Evolutionary conservation across 92 coral and sea anemone genomes (phyloP).

Genomic region (Parazoanthus swiftii): DNA sequence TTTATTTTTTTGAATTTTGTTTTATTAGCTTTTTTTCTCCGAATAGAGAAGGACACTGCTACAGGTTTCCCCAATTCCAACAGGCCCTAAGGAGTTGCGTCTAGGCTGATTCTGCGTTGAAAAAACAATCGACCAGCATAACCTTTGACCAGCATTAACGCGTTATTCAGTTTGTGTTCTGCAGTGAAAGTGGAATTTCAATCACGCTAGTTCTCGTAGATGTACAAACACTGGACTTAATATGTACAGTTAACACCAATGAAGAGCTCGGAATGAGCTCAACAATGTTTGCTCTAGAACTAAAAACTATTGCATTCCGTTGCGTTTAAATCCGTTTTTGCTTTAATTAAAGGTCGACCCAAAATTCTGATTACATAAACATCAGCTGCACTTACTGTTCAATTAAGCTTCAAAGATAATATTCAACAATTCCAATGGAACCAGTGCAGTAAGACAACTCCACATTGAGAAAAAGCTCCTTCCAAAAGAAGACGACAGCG

Average conservation of each 20-base stretch:
- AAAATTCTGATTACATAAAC: no score
- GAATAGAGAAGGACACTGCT: no score
- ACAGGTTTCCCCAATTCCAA: no score
- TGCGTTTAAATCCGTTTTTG: neutral
- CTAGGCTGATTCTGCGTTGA: no score
- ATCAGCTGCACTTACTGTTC: neutral
- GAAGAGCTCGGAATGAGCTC: neutral
- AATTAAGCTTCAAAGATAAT: neutral
- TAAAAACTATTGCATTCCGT: neutral
- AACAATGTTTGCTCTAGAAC: neutral
- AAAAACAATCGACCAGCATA: no score
- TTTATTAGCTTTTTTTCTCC: no score
- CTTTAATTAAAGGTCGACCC: no score
- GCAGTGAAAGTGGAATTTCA: neutral
- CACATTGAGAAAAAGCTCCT: neutral
- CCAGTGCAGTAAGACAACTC: neutral
- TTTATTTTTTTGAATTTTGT: no score
- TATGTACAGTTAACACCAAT: neutral
- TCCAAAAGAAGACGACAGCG: neutral
- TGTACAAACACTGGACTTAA: neutral
- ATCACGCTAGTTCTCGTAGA: neutral
- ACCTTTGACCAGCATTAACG: no score
- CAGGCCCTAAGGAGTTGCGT: no score
- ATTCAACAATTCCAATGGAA: neutral
- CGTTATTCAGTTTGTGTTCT: no score